Evolutionary conservation across 2,113 vertebrate genomes (phyloP), one percentile per base, ranked within the genome.

Genomic region (Vanacampus margaritifer): DNA sequence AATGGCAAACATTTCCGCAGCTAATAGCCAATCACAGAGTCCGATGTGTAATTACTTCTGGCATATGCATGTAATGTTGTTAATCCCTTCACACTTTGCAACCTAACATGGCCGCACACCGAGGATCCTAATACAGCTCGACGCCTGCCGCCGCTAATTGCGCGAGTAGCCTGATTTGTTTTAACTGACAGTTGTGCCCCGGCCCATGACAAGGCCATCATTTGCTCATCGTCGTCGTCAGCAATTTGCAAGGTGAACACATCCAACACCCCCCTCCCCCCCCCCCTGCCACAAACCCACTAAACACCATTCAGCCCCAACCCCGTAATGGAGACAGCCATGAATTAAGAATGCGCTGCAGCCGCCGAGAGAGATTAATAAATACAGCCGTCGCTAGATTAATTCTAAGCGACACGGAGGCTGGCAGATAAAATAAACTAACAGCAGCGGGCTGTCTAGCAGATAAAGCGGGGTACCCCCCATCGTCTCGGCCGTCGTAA

Each of bases 401-500:
- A 93, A 94, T 96, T 95, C 93, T 89, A 86, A 70, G 90, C 94
- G 94, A 94, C 93, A 91, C 90, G 91, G 90, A 94, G 92, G 94
- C 93, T 79, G 74, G 82, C 69, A 79, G 79, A 85, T 84, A 77
- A 90, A 88, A 83, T 84, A 88, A 87, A 86, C 82, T 77, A 87
- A 81, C 85, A 84, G 83, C 92, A 91, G 91, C 91, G 90, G 93
- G 93, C 93, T 91, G 93, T 92, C 93, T 91, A 79, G 91, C 94
- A 91, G 89, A 91, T 93, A 94, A 94, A 96, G 95, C 94, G 94
- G 26, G 94, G 93, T 94, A 93, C 93, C 93, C 91, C 91, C 93
- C 91, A 91, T 92, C 94, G 92, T 95, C 94, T 95, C 79, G 84
- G 23, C 93, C 92, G 91, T 92, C 91, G 94, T 98, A 98, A 99